Conservation (phyloP, 2,113 vertebrate species). For the Ceyx cyanopectus region DNA sequence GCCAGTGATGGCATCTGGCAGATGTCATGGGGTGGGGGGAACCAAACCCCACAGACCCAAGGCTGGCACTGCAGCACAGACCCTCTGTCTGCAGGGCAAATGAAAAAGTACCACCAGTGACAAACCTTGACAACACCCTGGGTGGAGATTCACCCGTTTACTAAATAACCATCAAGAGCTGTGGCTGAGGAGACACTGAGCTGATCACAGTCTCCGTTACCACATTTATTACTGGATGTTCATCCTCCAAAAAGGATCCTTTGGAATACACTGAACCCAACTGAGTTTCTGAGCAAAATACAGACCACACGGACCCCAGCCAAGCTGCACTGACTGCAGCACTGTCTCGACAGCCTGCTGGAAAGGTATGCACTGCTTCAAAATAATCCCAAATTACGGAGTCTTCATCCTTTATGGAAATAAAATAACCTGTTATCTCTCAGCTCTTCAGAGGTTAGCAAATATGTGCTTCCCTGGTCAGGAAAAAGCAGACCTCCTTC, state of each 20-base stretch:
- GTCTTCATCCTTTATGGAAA: background rate
- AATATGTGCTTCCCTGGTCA: background rate
- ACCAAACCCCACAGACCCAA: slow-evolving; percentile 10
- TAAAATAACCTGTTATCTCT: background rate
- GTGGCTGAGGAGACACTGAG: background rate
- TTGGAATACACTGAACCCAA: background rate
- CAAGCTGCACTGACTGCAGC: background rate
- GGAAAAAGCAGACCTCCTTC: background rate
- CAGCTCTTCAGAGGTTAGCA: background rate
- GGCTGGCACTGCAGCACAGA: background rate
- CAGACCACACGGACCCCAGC: background rate
- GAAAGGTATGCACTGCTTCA: background rate
- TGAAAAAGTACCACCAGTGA: background rate
- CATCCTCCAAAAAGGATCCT: background rate
- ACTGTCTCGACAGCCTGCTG: background rate
- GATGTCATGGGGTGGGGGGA: background rate
- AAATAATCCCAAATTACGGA: background rate
- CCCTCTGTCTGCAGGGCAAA: slow-evolving; percentile 1
- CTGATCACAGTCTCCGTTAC: background rate
- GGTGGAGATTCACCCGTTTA: background rate
- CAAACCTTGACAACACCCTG: background rate
- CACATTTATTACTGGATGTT: background rate
- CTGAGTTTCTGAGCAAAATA: slow-evolving; percentile 4
- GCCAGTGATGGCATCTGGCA: background rate
- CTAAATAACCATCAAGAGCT: background rate